phyloP scores from a whole-genome alignment of 2,113 vertebrate genomes.

The Hippocampus mohnikei region DNA sequence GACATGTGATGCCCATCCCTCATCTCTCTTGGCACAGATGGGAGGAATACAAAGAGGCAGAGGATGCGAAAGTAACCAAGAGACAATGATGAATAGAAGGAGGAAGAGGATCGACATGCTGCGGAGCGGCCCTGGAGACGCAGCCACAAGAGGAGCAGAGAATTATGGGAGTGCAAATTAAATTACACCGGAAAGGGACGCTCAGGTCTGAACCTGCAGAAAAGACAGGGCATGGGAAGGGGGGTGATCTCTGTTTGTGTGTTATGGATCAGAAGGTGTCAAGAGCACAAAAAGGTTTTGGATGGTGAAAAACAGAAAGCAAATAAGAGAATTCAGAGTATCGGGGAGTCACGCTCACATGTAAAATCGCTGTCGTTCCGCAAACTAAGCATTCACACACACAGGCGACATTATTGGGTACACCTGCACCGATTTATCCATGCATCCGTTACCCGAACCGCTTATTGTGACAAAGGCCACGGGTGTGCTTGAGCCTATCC shows the following conservation, averaged over 20 bases:
- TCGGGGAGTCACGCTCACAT: background rate
- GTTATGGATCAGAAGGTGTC: background rate
- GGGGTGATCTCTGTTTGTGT: slow-evolving; percentile 21
- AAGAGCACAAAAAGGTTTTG: background rate
- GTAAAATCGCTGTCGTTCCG: background rate
- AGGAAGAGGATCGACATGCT: slow-evolving; percentile 60
- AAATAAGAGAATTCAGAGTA: background rate
- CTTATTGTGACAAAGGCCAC: no score
- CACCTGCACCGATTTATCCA: no score
- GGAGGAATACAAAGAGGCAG: slow-evolving; percentile 44
- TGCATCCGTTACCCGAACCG: no score
- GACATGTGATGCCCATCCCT: slow-evolving; percentile 33
- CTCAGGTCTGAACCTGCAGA: slow-evolving; percentile 75
- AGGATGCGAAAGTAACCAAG: slow-evolving; percentile 46
- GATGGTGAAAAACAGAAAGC: background rate
- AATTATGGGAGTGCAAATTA: slow-evolving; percentile 77
- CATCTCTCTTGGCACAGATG: slow-evolving; percentile 52
- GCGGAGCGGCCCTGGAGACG: slow-evolving; percentile 65
- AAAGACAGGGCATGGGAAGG: slow-evolving; percentile 51
- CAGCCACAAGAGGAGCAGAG: slow-evolving; percentile 68
- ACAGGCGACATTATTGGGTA: background rate
- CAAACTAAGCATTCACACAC: background rate
- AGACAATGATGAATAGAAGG: slow-evolving; percentile 49
- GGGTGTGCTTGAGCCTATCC: no score
- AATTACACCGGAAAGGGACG: slow-evolving; percentile 76